These are phyloP conservation scores for Chirona hameri DNA, from an alignment of 2,888 invertebrate genomes.

Conservation along the genomic window DNA sequence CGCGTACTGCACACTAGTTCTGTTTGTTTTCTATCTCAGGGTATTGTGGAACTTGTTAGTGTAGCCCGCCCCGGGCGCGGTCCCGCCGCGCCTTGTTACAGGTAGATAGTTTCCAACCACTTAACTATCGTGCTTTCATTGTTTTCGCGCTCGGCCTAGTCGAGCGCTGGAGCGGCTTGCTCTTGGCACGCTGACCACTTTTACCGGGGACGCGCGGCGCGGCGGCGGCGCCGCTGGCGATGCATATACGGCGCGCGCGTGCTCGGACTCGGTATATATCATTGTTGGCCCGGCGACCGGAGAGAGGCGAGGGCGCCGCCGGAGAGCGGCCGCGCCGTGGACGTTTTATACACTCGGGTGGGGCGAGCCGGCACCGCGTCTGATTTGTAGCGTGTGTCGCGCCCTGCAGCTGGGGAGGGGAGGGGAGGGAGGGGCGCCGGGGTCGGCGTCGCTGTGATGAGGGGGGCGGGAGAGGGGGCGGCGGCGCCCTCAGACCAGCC, in stretches of 20 bases:
- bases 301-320: too few species aligned
- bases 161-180: background rate
- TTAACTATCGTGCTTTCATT: slow-evolving; percentile 29
- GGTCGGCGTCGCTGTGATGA: background rate
- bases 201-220: background rate
- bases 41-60: slow-evolving; percentile 28
- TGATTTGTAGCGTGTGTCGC: too few species aligned
- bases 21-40: slow-evolving; percentile 29
- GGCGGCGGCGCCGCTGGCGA: background rate
- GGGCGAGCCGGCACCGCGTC: too few species aligned
- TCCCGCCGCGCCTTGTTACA: background rate
- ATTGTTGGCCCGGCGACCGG: background rate
- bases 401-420: too few species aligned
- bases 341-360: background rate
- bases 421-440: background rate
- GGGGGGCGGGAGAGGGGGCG: too few species aligned
- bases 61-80: background rate
- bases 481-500: background rate
- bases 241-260: background rate
- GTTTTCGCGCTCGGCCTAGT: slow-evolving; percentile 9
- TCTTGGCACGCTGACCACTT: background rate
- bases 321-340: background rate
- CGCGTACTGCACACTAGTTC: background rate
- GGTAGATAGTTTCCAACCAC: slow-evolving; percentile 26
- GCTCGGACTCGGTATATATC: background rate